Evolutionary conservation across 2,113 vertebrate genomes (phyloP).

Genomic region (Centropus unirufus): DNA sequence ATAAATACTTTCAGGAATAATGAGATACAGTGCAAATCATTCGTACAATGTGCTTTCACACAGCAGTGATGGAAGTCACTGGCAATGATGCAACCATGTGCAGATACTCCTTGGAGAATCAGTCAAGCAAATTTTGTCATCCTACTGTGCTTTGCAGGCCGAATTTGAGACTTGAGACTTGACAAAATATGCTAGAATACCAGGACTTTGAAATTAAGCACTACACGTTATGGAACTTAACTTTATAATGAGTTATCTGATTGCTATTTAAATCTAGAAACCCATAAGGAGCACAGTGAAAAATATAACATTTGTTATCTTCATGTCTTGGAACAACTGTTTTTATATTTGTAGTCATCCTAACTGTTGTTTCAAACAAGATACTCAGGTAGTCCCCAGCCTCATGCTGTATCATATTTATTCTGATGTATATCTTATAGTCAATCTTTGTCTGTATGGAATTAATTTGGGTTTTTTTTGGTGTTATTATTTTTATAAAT

Average conservation of each 20-base stretch:
- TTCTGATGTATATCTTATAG: constrained; percentile 43
- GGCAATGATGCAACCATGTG: constrained; percentile 52
- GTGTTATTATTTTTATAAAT: constrained; percentile 8
- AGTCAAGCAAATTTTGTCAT: constrained; percentile 35
- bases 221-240: constrained; percentile 32
- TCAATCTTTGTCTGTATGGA: constrained; percentile 12
- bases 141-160: constrained; percentile 15
- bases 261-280: constrained; percentile 69
- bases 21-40: constrained; percentile 63
- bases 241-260: constrained; percentile 28
- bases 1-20: constrained; percentile 68
- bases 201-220: constrained; percentile 54
- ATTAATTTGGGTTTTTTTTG: constrained; percentile 17
- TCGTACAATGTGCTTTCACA: constrained; percentile 52
- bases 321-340: constrained; percentile 44
- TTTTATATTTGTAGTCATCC: constrained; percentile 47
- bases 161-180: constrained; percentile 18
- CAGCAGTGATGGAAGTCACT: constrained; percentile 49
- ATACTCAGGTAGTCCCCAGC: constrained; percentile 22
- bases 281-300: constrained; percentile 42
- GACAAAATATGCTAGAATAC: constrained; percentile 19
- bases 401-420: constrained; percentile 42
- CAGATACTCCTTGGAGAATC: constrained; percentile 48
- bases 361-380: constrained; percentile 54
- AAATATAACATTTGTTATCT: constrained; percentile 49